Conservation (phyloP, 2,797 vertebrate species). For the Sebastes iracundus region DNA sequence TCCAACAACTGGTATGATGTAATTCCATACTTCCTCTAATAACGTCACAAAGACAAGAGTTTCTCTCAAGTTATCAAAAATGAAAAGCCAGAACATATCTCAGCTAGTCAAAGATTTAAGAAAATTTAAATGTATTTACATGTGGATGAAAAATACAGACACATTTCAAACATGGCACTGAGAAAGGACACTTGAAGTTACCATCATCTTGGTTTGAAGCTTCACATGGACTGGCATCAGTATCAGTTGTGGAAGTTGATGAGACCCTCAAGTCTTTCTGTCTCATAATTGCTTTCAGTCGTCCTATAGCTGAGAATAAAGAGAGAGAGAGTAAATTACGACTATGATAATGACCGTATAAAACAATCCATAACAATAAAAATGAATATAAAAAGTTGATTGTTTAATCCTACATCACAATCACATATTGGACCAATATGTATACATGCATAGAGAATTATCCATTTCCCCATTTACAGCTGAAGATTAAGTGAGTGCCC, state of each 20-base stretch:
- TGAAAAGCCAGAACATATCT: neutral
- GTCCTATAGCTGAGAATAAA: conserved; percentile 42
- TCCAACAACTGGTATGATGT: neutral
- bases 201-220: conserved; percentile 42
- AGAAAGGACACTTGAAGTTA: conserved; percentile 26
- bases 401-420: too few species aligned
- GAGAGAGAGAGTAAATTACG: neutral
- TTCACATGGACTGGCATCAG: neutral
- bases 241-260: neutral
- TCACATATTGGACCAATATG: too few species aligned
- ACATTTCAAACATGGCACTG: neutral
- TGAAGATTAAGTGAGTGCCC: too few species aligned
- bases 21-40: neutral
- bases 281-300: conserved; percentile 14
- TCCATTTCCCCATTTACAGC: too few species aligned
- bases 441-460: too few species aligned
- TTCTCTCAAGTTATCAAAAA: neutral
- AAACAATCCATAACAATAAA: neutral
- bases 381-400: too few species aligned
- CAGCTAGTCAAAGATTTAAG: neutral
- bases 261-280: neutral
- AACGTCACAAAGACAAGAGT: neutral
- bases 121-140: neutral
- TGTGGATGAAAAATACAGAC: neutral
- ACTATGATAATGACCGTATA: neutral